A percentile compares a stretch with the other conserved stretches of the same genome.
Conservation (phyloP, 2,797 vertebrate species). For the Eulemur rubriventer region DNA sequence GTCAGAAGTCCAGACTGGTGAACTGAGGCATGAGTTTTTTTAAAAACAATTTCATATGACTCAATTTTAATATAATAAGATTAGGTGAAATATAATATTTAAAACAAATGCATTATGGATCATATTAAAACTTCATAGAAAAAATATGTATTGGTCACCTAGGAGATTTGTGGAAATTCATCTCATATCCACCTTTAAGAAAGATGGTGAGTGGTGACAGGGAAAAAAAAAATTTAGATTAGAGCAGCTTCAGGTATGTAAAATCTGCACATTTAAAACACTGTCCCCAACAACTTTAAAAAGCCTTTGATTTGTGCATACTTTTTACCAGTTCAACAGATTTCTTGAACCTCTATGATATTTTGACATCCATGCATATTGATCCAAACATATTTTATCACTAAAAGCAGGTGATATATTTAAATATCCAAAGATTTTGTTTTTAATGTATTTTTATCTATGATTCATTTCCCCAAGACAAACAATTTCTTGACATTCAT, state of each 20-base stretch:
- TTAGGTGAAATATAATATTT: background rate
- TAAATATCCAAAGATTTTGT: conserved; percentile 74
- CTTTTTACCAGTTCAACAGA: conserved; percentile 53
- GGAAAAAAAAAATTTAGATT: conserved; percentile 53
- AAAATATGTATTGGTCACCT: background rate
- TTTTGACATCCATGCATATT: conserved; percentile 69
- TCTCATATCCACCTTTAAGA: background rate
- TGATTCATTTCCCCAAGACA: conserved; percentile 51
- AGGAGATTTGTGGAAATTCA: background rate
- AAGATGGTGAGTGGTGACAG: background rate
- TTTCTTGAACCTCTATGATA: conserved; percentile 71
- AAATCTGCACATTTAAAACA: conserved; percentile 53
- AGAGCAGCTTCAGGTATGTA: background rate
- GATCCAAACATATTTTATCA: conserved; percentile 78
- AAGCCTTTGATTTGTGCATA: conserved; percentile 72
- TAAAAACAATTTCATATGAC: background rate
- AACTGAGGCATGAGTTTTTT: background rate
- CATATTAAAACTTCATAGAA: conserved; percentile 2
- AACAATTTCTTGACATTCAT: conserved; percentile 46
- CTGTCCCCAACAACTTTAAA: conserved; percentile 55
- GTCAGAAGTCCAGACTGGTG: background rate
- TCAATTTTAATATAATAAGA: background rate
- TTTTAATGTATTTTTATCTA: conserved; percentile 68
- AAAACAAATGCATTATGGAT: background rate
- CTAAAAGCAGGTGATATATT: conserved; percentile 70